A percentile compares a stretch with the other conserved stretches of the same genome.
Evolutionary conservation across 2,113 vertebrate genomes (phyloP).

Genomic region (Mystacornis crossleyi): DNA sequence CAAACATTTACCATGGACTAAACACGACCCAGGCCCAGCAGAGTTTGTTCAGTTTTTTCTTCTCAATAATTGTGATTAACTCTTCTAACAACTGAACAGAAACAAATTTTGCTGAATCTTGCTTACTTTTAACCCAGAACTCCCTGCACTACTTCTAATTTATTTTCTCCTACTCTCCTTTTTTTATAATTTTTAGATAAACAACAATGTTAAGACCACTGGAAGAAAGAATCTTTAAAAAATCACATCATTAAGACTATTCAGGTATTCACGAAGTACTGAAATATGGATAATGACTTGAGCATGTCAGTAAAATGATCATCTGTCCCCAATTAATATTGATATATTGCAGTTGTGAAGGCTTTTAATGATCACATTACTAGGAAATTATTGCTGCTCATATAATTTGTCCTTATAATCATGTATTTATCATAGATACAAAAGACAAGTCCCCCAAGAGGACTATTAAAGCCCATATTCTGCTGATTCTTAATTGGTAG

Average conservation of each 20-base stretch:
- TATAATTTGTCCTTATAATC: slow-evolving; percentile 92
- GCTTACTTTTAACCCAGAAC: not conserved
- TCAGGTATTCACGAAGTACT: slow-evolving; percentile 78
- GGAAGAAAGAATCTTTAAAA: slow-evolving; percentile 34
- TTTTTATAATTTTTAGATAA: slow-evolving; percentile 57
- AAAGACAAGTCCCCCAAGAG: slow-evolving; percentile 76
- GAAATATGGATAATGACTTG: slow-evolving; percentile 81
- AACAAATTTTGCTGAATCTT: not conserved
- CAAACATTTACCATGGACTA: accelerated
- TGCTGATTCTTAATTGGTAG: slow-evolving; percentile 73
- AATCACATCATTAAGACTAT: slow-evolving; percentile 77
- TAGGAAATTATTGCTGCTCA: slow-evolving; percentile 85
- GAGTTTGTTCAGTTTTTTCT: not conserved
- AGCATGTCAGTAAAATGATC: slow-evolving; percentile 82
- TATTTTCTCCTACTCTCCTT: not conserved
- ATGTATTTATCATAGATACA: slow-evolving; percentile 85
- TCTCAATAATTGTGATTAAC: not conserved
- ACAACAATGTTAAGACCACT: not conserved
- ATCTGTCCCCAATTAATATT: slow-evolving; percentile 91
- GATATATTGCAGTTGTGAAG: slow-evolving; percentile 84
- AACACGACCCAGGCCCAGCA: not conserved
- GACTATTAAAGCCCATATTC: slow-evolving; percentile 73
- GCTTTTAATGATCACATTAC: slow-evolving; percentile 88
- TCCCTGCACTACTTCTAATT: not conserved
- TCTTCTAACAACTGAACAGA: not conserved